Evolutionary conservation across 2,797 vertebrate genomes (phyloP).

Genomic region (Artibeus lituratus): DNA sequence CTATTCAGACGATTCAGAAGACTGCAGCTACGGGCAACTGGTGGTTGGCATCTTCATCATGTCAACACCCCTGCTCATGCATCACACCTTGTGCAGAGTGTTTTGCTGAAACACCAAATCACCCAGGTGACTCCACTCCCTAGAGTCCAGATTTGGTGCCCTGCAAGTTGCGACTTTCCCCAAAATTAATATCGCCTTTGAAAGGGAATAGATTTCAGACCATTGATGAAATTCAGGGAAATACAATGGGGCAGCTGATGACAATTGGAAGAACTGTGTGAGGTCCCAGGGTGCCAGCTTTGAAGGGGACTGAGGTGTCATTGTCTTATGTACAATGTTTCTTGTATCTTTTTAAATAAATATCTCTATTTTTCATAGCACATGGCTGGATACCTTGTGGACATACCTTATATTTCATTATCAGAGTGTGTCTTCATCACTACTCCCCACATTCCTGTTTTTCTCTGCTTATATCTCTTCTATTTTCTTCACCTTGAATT

Average conservation of each 20-base stretch:
- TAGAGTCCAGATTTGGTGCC: not conserved
- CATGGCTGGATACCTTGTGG: not conserved
- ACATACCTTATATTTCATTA: not conserved
- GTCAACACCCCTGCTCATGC: not conserved
- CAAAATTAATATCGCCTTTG: not conserved
- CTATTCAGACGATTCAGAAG: not conserved
- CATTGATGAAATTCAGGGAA: not conserved
- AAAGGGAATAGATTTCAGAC: not conserved
- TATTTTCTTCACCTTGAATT: not conserved
- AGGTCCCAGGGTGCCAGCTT: not conserved
- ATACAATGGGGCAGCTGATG: not conserved
- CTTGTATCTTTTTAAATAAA: not conserved
- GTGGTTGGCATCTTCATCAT: not conserved
- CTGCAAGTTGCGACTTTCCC: not conserved
- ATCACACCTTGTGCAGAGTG: not conserved
- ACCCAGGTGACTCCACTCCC: not conserved
- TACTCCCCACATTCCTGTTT: not conserved
- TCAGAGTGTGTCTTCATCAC: not conserved
- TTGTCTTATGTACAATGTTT: not conserved
- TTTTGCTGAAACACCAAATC: not conserved
- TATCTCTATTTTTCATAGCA: not conserved
- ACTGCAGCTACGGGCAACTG: not conserved
- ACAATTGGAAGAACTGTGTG: not conserved
- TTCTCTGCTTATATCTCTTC: not conserved
- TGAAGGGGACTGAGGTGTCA: not conserved